phyloP scores from a whole-genome alignment of 2,797 vertebrate genomes.

The Margarornis squamiger region DNA sequence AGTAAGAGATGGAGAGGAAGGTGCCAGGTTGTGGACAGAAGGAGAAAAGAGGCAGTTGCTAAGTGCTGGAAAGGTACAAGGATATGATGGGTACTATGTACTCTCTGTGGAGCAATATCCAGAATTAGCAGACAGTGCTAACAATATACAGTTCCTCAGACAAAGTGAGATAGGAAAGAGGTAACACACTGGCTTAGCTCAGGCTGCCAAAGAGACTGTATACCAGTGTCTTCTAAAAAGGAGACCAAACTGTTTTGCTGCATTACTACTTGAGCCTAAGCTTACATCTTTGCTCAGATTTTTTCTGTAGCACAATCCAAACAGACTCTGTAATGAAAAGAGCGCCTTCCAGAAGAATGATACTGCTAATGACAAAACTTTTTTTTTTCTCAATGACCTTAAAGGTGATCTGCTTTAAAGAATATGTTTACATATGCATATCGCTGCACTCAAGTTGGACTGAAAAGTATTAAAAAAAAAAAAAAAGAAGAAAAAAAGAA shows the following conservation, averaged over 20 bases:
- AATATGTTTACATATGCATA: conserved; percentile 99
- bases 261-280: conserved; percentile 86
- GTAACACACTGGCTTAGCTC: conserved; percentile 88
- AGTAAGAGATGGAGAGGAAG: conserved; percentile 93
- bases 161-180: conserved; percentile 99
- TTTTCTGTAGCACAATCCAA: conserved; percentile 90
- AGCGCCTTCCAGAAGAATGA: conserved; percentile 81
- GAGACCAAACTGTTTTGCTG: conserved; percentile 83
- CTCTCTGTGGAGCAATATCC: conserved; percentile 99
- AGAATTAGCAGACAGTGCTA: conserved; percentile 95
- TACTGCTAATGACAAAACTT: conserved; percentile 79
- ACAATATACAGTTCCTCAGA: conserved; percentile 98
- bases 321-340: conserved; percentile 76
- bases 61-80: conserved; percentile 92
- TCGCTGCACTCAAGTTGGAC: conserved; percentile 89
- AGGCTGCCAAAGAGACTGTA: conserved; percentile 85
- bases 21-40: conserved; percentile 94
- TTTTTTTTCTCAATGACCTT: conserved; percentile 88
- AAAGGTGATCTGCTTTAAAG: conserved; percentile 89
- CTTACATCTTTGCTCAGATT: conserved; percentile 85
- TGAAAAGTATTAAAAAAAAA: conserved; percentile 74
- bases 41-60: conserved; percentile 97
- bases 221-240: conserved; percentile 74
- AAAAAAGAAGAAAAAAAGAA: neutral
- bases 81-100: conserved; percentile 98